These are phyloP conservation scores for Sphaerodactylus townsendi DNA, from an alignment of 2,113 vertebrate genomes.

Conservation along the genomic window DNA sequence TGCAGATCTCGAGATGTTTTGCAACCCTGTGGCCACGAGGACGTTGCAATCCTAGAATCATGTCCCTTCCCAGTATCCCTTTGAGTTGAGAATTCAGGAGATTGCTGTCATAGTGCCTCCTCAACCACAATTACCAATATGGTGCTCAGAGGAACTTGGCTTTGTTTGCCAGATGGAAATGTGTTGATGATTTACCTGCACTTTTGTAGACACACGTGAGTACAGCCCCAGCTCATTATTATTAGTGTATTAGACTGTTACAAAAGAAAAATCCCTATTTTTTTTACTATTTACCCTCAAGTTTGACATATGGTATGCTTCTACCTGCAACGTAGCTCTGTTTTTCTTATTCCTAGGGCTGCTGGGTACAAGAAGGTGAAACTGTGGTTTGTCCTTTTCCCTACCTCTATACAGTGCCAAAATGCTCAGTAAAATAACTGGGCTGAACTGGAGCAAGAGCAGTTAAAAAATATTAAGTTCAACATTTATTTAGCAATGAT, in stretches of 20 bases:
- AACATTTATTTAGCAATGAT: not conserved
- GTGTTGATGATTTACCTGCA: no score
- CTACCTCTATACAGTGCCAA: not conserved
- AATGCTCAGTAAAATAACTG: not conserved
- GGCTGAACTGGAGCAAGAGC: not conserved
- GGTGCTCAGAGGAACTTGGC: no score
- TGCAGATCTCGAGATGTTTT: no score
- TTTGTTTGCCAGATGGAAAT: no score
- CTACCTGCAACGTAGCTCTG: not conserved
- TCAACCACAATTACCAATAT: no score
- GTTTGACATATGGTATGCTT: not conserved
- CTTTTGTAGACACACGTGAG: no score
- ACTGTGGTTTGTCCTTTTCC: not conserved
- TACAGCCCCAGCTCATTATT: not conserved
- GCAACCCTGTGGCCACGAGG: no score
- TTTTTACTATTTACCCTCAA: not conserved
- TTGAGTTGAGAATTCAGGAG: no score
- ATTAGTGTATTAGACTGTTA: not conserved
- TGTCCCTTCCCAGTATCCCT: no score
- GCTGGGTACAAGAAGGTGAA: not conserved
- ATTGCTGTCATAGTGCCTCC: no score
- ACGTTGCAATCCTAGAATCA: no score
- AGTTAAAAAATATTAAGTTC: not conserved
- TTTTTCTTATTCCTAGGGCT: not conserved
- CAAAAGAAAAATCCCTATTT: not conserved